phyloP scores from a whole-genome alignment of 2,113 vertebrate species.

The Xenopus laevis region DNA sequence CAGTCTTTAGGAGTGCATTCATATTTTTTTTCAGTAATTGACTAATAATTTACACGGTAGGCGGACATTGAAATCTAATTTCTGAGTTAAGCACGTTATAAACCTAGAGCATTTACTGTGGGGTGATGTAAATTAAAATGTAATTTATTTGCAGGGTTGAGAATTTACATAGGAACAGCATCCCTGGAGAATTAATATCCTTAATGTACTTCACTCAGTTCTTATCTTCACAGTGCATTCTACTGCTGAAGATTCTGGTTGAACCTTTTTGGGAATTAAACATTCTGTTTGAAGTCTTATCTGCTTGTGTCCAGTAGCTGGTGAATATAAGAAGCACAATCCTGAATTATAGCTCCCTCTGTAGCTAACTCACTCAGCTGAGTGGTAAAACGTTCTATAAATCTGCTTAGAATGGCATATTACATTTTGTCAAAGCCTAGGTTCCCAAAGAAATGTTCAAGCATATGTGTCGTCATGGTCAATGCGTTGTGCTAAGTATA shows the following conservation, averaged over 20 bases:
- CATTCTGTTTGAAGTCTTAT: background rate
- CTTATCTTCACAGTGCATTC: constrained; percentile 32
- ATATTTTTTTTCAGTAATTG: constrained; percentile 46
- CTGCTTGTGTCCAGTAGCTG: too few species aligned
- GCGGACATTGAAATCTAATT: constrained; percentile 48
- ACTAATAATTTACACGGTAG: constrained; percentile 47
- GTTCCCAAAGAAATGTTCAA: too few species aligned
- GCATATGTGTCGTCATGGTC: too few species aligned
- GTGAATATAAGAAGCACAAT: too few species aligned
- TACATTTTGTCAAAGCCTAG: too few species aligned
- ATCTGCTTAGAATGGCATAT: too few species aligned
- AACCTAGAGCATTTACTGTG: background rate
- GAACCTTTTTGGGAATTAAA: background rate
- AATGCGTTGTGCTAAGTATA: too few species aligned
- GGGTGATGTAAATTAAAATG: background rate
- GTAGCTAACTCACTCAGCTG: too few species aligned
- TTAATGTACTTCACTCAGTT: background rate
- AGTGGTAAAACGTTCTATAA: too few species aligned
- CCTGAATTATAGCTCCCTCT: too few species aligned
- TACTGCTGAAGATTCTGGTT: background rate
- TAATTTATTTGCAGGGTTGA: constrained; percentile 9
- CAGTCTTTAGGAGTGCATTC: constrained; percentile 39
- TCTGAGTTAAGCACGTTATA: constrained; percentile 10
- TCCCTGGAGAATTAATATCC: constrained; percentile 18
- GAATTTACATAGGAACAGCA: constrained; percentile 26